Evolutionary conservation across 2,888 invertebrate species (phyloP).

Genomic region (Acanthoscelides obtectus): DNA sequence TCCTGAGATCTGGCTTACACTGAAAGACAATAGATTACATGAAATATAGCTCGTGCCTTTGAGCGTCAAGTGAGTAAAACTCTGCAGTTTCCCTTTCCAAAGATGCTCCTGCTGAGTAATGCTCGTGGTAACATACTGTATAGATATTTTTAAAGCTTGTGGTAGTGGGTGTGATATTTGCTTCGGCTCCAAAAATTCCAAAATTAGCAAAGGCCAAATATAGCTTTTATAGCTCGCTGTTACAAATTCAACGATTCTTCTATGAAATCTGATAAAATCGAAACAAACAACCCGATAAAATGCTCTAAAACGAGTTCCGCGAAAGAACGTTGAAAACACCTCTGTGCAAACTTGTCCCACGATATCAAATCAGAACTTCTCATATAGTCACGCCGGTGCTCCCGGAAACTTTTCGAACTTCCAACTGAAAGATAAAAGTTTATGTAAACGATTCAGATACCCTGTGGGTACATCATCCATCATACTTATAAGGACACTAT

Average conservation of each 20-base stretch:
- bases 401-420: background rate
- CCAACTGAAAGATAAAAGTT: background rate
- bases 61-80: too few relatives aligned
- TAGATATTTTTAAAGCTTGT: too few relatives aligned
- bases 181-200: background rate
- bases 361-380: background rate
- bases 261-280: background rate
- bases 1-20: too few relatives aligned
- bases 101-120: too few relatives aligned
- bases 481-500: background rate
- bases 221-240: background rate
- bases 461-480: background rate
- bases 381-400: background rate
- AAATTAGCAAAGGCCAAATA: background rate
- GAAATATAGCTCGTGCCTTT: too few relatives aligned
- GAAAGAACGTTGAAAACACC: background rate
- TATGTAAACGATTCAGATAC: background rate
- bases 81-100: too few relatives aligned
- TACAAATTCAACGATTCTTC: background rate
- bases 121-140: too few relatives aligned
- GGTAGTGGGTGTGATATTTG: too few relatives aligned
- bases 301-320: background rate
- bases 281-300: background rate
- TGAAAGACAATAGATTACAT: too few relatives aligned
- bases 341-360: background rate